A percentile compares a stretch with the other conserved stretches of the same genome.
Conservation (phyloP, 2,113 vertebrate species). For the Eublepharis macularius region DNA sequence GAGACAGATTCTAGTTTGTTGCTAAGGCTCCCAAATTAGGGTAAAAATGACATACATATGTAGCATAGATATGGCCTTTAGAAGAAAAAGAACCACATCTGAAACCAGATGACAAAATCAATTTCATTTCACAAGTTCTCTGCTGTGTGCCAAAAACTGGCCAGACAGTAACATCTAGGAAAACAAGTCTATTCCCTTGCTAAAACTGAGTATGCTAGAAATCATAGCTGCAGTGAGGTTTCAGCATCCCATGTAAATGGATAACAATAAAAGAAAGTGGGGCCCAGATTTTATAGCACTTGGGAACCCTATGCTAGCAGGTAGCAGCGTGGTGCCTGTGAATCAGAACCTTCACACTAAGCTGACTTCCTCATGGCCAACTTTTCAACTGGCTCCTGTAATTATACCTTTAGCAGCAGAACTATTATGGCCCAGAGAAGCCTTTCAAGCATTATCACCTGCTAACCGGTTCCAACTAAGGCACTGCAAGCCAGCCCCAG, state of each 20-base stretch:
- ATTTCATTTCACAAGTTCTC: constrained; percentile 17
- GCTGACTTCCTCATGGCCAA: neutral
- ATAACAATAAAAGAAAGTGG: constrained; percentile 21
- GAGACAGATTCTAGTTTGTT: constrained; percentile 23
- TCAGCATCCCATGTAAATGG: constrained; percentile 7
- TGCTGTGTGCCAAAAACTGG: constrained; percentile 4
- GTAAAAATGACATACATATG: neutral
- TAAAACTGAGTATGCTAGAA: constrained; percentile 9
- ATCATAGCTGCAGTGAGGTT: constrained; percentile 4
- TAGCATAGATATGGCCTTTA: neutral
- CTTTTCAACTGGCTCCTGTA: neutral
- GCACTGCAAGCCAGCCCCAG: too few relatives aligned
- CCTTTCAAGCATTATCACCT: neutral
- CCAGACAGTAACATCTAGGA: constrained; percentile 21
- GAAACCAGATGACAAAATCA: constrained; percentile 47
- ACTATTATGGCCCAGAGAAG: neutral
- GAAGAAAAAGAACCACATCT: constrained; percentile 24
- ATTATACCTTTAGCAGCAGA: neutral
- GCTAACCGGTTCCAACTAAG: neutral
- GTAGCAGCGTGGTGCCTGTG: neutral
- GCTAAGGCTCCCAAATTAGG: constrained; percentile 16
- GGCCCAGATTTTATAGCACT: neutral
- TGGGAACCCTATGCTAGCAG: neutral
- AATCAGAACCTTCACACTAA: neutral
- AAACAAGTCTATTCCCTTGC: constrained; percentile 25